Evolutionary conservation across 2,113 vertebrate genomes (phyloP), one percentile per base, ranked within the genome.

Genomic region (Syrrhaptes paradoxus): DNA sequence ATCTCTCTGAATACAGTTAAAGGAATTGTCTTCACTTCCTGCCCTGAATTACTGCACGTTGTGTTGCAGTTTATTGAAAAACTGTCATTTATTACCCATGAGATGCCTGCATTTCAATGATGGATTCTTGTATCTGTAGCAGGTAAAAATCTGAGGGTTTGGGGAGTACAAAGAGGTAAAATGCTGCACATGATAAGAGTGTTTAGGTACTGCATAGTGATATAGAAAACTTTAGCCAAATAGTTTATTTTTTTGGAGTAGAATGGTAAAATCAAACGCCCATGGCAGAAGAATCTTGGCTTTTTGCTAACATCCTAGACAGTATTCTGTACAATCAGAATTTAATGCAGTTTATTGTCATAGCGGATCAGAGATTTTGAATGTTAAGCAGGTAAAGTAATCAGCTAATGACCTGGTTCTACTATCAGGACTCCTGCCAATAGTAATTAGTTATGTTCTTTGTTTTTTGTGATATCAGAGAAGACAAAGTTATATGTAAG

Each of bases 1-100:
- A 31, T 77, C 32, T 67, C 26, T 94, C 63, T 78, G 71, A 92
- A 94, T 92, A 91, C 46, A 58, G 25, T 67, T 96, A 85, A 87
- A 94, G 62, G 31, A 86, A 80, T 85, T 83, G 80, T 79, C 48
- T 78, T 96, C 38, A 41, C n/a, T 92, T 90, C 32, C 74, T 89
- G 34, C 66, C 31, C 43, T 73, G 85, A 74, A 86, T 70, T 75
- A 67, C 72, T 59, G 7, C 17, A 55, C 70, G 41, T 73, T 85
- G 7, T 78, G 18, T 74, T 78, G 51, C 34, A 58, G 34, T 81
- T 19, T 63, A 8, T 80, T 85, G 67, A 79, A 76, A 89, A 93
- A 78, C 41, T 66, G n/a, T 76, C 34, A 22, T 26, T 18, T 79
- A 54, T 79, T 73, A 57, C 51, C 32, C 12, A 66, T 41, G 49